Evolutionary conservation across 2,113 vertebrate genomes (phyloP), one percentile per base, ranked within the genome.

Genomic region (Heterotilapia buettikoferi): DNA sequence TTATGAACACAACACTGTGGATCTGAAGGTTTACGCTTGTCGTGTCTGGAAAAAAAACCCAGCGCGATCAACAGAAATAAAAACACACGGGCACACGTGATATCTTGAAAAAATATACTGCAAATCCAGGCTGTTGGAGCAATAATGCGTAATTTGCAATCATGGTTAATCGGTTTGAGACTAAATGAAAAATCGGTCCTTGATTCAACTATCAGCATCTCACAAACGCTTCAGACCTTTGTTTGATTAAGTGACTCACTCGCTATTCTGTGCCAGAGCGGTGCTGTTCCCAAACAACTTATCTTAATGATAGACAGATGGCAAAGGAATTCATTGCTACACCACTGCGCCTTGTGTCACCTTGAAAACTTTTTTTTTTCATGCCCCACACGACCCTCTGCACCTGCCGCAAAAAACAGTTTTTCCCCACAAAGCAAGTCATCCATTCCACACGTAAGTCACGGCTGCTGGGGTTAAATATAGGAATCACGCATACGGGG

Each of bases 291-390:
- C 90, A 87, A 79, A 84, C 79, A 90, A 66, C 71, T 80, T 83
- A 71, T 81, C 84, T 88, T 91, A 93, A 94, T 94, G 94, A 95
- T 83, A 90, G 92, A 93, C 94, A 94, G 93, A 95, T 94, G 92
- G 93, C 84, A 90, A 87, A 85, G 50, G 45, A 88, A 83, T 82
- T 83, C 73, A 84, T 85, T 36, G 76, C 90, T 88, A 45, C 85
- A 76, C 89, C 40, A 53, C 86, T 83, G 92, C 56, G 89, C 86
- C 86, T 92, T 21, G 83, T 93, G 93, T 94, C 87, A 93, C 94
- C 93, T 93, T 94, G 80, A 94, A 92, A 95, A 93, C 89, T 90
- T 93, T 86, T 83, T 89, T 80, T 79, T 80, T 80, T 73, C 31
- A 78, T 52, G 85, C 92, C 93, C 86, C 36, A 24, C 53, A 81